phyloP scores from a whole-genome alignment of 2,113 vertebrate genomes.

The Trachemys scripta region DNA sequence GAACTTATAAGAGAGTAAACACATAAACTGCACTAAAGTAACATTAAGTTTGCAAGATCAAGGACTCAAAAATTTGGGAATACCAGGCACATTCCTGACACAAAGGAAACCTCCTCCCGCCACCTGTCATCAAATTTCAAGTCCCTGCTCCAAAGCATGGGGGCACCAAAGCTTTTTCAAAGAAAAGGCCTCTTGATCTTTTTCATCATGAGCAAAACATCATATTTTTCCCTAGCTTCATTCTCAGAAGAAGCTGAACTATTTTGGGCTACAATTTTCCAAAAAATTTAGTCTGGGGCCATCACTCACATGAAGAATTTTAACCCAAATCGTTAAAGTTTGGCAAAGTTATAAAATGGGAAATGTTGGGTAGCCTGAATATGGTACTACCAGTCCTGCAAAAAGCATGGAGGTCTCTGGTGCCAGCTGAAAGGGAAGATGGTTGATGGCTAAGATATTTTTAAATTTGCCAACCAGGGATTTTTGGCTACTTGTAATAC shows the following conservation, averaged over 20 bases:
- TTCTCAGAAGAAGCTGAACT: conserved; percentile 58
- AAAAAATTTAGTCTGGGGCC: conserved; percentile 42
- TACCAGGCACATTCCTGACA: conserved; percentile 16
- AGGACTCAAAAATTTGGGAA: conserved; percentile 20
- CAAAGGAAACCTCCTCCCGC: background rate
- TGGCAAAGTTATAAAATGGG: background rate
- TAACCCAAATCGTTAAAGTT: conserved; percentile 33
- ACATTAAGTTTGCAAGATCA: background rate
- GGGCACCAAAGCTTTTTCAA: background rate
- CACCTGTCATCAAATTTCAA: conserved; percentile 47
- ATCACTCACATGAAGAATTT: background rate
- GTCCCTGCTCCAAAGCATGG: conserved; percentile 1
- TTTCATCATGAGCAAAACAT: background rate
- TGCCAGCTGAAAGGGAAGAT: no score
- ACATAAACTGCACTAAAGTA: background rate
- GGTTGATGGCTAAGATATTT: background rate
- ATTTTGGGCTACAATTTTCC: conserved; percentile 65
- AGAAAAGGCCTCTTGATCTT: conserved; percentile 33
- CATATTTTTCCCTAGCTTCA: background rate
- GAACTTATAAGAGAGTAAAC: rapidly evolving
- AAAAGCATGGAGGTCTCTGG: no score
- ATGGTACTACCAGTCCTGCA: background rate
- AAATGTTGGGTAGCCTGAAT: background rate
- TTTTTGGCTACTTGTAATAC: background rate
- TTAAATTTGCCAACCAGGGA: background rate